A percentile compares a stretch with the other conserved stretches of the same genome.
Evolutionary conservation across 1,140 invertebrate genomes (phyloP).

Genomic region (Caerostris extrusa): DNA sequence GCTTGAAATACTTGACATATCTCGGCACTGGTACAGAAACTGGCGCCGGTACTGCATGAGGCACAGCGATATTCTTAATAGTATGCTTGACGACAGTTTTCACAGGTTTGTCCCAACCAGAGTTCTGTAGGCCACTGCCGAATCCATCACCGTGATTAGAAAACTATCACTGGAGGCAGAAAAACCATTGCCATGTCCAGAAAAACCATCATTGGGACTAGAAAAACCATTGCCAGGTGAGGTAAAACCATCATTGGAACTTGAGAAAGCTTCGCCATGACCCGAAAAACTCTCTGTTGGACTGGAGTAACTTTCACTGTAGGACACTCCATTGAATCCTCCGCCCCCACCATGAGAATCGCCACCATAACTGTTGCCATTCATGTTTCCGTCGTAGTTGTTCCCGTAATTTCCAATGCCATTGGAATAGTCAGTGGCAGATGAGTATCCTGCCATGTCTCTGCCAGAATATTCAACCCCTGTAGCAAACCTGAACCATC

Average conservation of each 20-base stretch:
- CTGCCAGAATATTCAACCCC: background rate
- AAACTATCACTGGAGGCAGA: background rate
- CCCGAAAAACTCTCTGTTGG: background rate
- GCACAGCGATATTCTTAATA: conserved; percentile 61
- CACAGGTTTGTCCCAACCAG: conserved; percentile 57
- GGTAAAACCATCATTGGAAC: background rate
- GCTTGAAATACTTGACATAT: conserved; percentile 71
- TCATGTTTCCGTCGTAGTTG: background rate
- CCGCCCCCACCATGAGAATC: background rate
- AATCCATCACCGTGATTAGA: background rate
- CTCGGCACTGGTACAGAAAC: conserved; percentile 54
- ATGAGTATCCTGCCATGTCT: background rate
- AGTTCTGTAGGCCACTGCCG: background rate
- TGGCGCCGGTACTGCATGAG: conserved; percentile 61
- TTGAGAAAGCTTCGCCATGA: background rate
- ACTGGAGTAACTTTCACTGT: conserved; percentile 27
- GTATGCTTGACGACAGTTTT: conserved; percentile 61
- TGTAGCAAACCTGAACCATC: background rate
- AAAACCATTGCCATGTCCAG: background rate
- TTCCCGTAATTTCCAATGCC: background rate
- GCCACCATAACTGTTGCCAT: background rate
- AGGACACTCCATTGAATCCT: background rate
- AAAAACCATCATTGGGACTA: background rate
- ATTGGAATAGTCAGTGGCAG: background rate
- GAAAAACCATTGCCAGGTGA: background rate